phyloP scores from a whole-genome alignment of 2,888 invertebrate species.

The Drosophila lutescens region DNA sequence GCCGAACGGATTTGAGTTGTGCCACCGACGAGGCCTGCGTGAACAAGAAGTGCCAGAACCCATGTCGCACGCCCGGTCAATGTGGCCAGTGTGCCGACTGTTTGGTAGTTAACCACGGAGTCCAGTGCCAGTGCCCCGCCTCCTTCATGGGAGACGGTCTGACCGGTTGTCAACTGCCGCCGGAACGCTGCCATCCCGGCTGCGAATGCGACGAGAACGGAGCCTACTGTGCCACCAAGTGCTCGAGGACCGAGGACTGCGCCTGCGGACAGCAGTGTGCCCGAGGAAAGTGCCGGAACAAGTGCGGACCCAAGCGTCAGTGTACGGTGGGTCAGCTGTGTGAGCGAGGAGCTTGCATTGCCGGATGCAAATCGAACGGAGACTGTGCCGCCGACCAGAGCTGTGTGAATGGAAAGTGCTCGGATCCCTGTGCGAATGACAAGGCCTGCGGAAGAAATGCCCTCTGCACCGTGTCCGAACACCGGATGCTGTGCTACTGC shows the following conservation, averaged over 20 bases:
- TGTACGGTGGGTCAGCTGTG: constrained; percentile 93
- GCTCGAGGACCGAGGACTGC: constrained; percentile 89
- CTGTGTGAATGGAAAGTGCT: constrained; percentile 89
- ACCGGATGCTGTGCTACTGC: constrained; percentile 93
- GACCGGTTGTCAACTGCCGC: constrained; percentile 90
- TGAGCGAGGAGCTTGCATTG: constrained; percentile 88
- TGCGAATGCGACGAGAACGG: constrained; percentile 93
- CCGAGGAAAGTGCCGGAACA: constrained; percentile 89
- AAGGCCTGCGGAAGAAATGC: constrained; percentile 92
- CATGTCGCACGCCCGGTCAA: constrained; percentile 89
- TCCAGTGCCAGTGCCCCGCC: constrained; percentile 93
- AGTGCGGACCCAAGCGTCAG: constrained; percentile 88
- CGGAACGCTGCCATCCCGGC: constrained; percentile 89
- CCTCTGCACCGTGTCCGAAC: constrained; percentile 91
- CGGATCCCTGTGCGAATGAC: constrained; percentile 88
- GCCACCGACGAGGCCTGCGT: constrained; percentile 91
- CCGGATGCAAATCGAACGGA: constrained; percentile 91
- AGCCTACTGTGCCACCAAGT: constrained; percentile 89
- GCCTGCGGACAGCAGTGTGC: constrained; percentile 92
- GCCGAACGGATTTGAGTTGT: constrained; percentile 93
- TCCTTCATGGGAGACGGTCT: constrained; percentile 93
- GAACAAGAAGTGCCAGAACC: constrained; percentile 91
- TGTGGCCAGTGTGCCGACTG: constrained; percentile 95
- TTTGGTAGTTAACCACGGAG: constrained; percentile 92
- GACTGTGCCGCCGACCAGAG: constrained; percentile 92